Conservation (phyloP, 2,888 invertebrate genomes). For the Physocephala rufipes region DNA sequence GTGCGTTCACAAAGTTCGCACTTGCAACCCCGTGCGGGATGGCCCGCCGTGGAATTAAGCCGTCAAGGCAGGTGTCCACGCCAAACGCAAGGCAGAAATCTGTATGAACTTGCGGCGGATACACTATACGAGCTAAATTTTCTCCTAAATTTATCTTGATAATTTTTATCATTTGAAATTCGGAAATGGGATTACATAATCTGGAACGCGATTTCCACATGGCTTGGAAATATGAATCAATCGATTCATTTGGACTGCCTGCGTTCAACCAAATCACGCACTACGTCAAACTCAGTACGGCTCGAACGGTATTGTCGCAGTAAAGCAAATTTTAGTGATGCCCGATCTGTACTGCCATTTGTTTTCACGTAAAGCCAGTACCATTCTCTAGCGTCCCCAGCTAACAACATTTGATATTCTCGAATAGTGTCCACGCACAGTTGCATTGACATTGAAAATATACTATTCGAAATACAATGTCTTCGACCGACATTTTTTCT, state of each 20-base stretch:
- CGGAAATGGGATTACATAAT: conserved; percentile 6
- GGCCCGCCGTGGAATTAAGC: no score
- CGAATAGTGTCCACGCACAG: no score
- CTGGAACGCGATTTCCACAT: conserved; percentile 24
- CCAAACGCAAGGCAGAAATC: no score
- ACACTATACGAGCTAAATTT: conserved; percentile 4
- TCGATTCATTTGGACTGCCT: conserved; percentile 26
- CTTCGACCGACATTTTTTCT: no score
- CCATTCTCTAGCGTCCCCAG: no score
- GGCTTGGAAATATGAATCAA: conserved; percentile 29
- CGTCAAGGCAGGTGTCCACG: not conserved
- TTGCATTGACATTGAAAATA: no score
- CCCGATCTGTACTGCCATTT: no score
- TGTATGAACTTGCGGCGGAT: conserved; percentile 23
- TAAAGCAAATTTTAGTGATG: not conserved
- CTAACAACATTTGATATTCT: no score
- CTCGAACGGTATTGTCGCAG: conserved; percentile 12
- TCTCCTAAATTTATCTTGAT: conserved; percentile 28
- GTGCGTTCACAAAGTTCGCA: no score
- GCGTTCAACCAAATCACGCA: conserved; percentile 20
- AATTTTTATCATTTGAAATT: conserved; percentile 30
- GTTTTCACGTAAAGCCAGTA: no score
- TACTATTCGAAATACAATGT: no score
- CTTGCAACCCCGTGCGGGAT: no score
- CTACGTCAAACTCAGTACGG: conserved; percentile 18